Evolutionary conservation across 2,888 invertebrate genomes (phyloP), one percentile per base, ranked within the genome.

Genomic region (Listrodromus nycthemerus): DNA sequence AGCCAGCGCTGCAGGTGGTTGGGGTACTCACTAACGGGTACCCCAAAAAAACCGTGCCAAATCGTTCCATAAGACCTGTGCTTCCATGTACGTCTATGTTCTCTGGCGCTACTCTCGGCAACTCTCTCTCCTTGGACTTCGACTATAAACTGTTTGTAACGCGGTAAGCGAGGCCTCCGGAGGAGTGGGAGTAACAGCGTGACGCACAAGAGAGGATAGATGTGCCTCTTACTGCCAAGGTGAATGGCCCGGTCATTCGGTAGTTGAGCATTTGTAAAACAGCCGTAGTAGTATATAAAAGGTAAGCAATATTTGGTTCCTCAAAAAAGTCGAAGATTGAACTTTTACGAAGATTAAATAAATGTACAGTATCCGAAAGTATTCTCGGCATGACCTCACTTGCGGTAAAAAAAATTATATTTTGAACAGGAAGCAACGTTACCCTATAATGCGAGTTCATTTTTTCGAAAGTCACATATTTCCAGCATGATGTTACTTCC

Each of bases 71-170:
- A n/a, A n/a, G n/a, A n/a, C n/a, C n/a, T n/a, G n/a, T n/a, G n/a
- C n/a, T n/a, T n/a, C n/a, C n/a, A n/a, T n/a, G n/a, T n/a, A n/a
- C n/a, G n/a, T n/a, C n/a, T n/a, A n/a, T n/a, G n/a, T n/a, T n/a
- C n/a, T n/a, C n/a, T n/a, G n/a, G 58, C 74, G 74, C 63, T 37
- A 37, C 37, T 37, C 37, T 37, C 37, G 37, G 37, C 37, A 45
- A 50, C 61, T 19, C 69, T n/a, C 48, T 45, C 73, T 16, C 24
- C 67, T 61, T 21, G 30, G 61, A 61, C 27, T 48, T 41, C 24
- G 37, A 37, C 21, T 37, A 41, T 8, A 66, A 66, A 41, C 41
- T 19, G 27, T 61, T 61, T 27, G 61, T 30, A 61, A 61, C 30
- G 6, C 30, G 27, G 61, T 30, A 61, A 61, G 61, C 61, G 61